Percentiles rank a stretch among this genome's conserved stretches.
phyloP scores from a whole-genome alignment of 2,888 invertebrate genomes.

The Eudemis profundana region DNA sequence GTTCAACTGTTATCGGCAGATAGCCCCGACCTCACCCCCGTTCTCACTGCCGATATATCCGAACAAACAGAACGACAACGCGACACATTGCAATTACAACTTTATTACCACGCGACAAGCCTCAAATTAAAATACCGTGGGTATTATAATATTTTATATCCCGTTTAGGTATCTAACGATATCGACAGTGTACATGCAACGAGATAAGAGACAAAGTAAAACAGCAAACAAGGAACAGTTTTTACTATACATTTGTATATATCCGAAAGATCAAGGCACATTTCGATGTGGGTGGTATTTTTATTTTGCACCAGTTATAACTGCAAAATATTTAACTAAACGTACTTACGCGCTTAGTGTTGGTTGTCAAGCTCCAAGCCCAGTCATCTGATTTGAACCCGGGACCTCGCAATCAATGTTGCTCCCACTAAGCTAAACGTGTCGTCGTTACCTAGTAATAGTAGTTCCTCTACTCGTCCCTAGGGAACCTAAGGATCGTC shows the following conservation, averaged over 20 bases:
- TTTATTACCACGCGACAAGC: slow-evolving; percentile 52
- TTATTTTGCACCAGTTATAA: background rate
- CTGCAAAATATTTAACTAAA: too few species aligned
- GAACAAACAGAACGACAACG: slow-evolving; percentile 26
- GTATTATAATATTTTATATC: slow-evolving; percentile 57
- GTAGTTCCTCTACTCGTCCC: too few species aligned
- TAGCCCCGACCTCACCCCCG: slow-evolving; percentile 80
- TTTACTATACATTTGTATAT: slow-evolving; percentile 11
- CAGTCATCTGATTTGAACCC: too few species aligned
- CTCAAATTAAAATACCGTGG: slow-evolving; percentile 37
- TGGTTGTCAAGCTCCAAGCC: too few species aligned
- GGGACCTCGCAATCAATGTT: too few species aligned
- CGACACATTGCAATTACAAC: slow-evolving; percentile 46
- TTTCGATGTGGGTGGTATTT: slow-evolving; percentile 22
- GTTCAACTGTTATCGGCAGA: slow-evolving; percentile 72
- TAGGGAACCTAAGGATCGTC: too few species aligned
- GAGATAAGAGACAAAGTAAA: slow-evolving; percentile 51
- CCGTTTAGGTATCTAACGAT: slow-evolving; percentile 63
- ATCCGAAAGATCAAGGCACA: slow-evolving; percentile 6
- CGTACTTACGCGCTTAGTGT: too few species aligned
- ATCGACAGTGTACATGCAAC: slow-evolving; percentile 60
- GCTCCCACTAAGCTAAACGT: too few species aligned
- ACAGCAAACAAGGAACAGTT: slow-evolving; percentile 42
- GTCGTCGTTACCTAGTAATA: too few species aligned
- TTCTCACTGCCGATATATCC: slow-evolving; percentile 53